Conservation (phyloP, 1,140 invertebrate genomes). For the Polyergus mexicanus region DNA sequence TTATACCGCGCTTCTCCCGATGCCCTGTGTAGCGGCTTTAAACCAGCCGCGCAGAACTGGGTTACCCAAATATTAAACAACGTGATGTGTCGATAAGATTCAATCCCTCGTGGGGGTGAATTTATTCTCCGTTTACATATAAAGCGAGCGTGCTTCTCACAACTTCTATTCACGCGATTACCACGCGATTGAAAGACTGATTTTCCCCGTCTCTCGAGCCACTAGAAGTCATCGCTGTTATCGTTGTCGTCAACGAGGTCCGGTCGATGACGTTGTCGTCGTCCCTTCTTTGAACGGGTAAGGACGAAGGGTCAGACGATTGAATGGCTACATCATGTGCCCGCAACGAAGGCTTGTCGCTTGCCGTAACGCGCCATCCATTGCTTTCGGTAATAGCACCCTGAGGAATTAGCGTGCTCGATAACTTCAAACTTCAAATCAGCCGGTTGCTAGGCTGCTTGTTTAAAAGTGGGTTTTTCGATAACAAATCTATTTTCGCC, state of each 20-base stretch:
- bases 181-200: constrained; percentile 48
- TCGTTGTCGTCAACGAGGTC: constrained; percentile 78
- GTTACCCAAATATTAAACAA: constrained; percentile 61
- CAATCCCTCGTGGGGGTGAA: constrained; percentile 8
- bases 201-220: constrained; percentile 20
- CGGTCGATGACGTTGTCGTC: constrained; percentile 69
- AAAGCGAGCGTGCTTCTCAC: constrained; percentile 37
- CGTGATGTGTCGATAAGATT: constrained; percentile 48
- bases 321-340: constrained; percentile 70
- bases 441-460: background rate
- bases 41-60: constrained; percentile 39
- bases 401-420: constrained; percentile 75
- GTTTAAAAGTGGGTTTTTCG: background rate
- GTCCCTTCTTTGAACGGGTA: constrained; percentile 68
- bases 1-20: constrained; percentile 36
- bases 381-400: constrained; percentile 73
- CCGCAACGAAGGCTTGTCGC: constrained; percentile 62
- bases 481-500: background rate
- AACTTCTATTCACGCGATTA: constrained; percentile 21
- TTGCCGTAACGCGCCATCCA: constrained; percentile 71
- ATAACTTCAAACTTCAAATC: constrained; percentile 47
- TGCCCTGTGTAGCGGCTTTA: constrained; percentile 17
- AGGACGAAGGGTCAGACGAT: constrained; percentile 64
- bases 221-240: constrained; percentile 76
- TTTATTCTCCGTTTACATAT: constrained; percentile 39